These are phyloP conservation scores for Temnopleurus reevesii DNA, from an alignment of 53 echinoderm and acorn worm species.

Conservation along the genomic window DNA sequence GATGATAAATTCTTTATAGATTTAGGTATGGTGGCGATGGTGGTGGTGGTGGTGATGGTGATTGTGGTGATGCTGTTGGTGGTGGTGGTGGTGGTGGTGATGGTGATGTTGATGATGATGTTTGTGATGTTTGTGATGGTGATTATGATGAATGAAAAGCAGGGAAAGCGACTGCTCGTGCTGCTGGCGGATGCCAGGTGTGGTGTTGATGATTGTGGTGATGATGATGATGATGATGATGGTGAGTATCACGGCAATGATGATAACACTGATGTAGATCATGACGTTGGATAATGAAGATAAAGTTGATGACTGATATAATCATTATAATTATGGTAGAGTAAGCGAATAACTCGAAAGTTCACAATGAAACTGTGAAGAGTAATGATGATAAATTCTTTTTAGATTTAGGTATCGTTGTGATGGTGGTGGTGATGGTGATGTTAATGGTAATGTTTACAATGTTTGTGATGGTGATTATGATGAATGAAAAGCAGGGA, in stretches of 20 bases:
- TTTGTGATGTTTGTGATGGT: background rate
- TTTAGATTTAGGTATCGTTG: no score
- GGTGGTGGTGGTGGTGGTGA: background rate
- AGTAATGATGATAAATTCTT: no score
- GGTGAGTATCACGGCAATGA: background rate
- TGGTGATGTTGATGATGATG: background rate
- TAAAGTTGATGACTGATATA: background rate
- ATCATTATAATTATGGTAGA: background rate
- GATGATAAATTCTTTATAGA: no score
- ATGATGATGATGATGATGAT: background rate
- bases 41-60: background rate
- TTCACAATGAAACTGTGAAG: background rate
- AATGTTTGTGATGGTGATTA: background rate
- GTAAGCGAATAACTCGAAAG: background rate
- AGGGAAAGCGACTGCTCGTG: background rate
- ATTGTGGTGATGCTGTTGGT: background rate
- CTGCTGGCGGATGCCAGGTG: background rate
- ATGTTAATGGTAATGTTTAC: background rate
- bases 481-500: background rate
- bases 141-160: background rate
- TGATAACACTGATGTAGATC: background rate
- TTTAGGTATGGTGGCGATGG: no score
- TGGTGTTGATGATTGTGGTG: background rate
- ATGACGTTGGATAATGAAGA: no score
- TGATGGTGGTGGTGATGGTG: background rate